Base-by-base conservation (phyloP, 1,140 invertebrate species). In the Habropoda laboriosa region DNA sequence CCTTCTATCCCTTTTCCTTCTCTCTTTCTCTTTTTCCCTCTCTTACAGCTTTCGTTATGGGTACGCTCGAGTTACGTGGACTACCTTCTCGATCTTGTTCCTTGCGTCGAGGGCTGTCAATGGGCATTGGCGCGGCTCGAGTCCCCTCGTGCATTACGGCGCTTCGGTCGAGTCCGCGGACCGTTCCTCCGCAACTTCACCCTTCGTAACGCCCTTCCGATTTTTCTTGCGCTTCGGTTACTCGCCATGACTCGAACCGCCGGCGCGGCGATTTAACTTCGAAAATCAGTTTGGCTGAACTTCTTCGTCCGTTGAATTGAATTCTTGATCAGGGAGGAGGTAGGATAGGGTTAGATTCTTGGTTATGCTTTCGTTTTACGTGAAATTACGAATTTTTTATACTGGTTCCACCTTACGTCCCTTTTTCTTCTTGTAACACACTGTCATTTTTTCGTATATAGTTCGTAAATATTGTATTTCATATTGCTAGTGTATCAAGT, bases 81-180 rank as follows among this genome's bases (percentile, higher is more conserved):
- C 55, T 85, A 77, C 60, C 71, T 77, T 45, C 38, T 73, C 66
- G 61, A 85, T 42, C 63, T 80, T 83, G 64, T 35, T 83, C 38
- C 51, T 51, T 13, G 40, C 42, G 38, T 57, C 66, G 49, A 68
- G 70, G 67, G 35, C 55, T 27, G 68, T 75, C 79, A 64, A 76
- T 53, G 40, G 74, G 49, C 70, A 60, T 79, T 45, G 67, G 38
- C 30, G 55, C 30, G 47, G n/a, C 53, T 75, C 49, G 49, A 73
- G 45, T 21, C 68, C 63, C 40, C 58, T 49, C 32, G 16, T 70
- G 32, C 53, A 38, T 60, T 68, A 77, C 42, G 53, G 70, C 38
- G 18, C 32, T 38, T 77, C 42, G 53, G 49, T 70, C 74, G 42
- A 58, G 40, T 32, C 21, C 40, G 24, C 40, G n/a, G 8, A 18